Conservation (phyloP, 2,888 invertebrate species). For the Mythimna pallens region DNA sequence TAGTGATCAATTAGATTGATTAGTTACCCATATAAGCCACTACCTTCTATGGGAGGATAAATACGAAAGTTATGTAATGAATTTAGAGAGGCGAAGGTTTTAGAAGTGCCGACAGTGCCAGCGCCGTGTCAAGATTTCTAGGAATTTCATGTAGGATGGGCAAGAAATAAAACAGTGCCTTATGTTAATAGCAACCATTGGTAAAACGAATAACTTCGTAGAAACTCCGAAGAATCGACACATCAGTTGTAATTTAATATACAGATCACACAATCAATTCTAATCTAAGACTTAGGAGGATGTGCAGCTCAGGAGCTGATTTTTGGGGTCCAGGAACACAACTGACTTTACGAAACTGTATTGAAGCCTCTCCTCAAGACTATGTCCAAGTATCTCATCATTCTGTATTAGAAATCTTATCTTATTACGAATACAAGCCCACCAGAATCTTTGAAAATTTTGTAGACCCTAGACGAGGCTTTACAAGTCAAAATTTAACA, state of each 20-base stretch:
- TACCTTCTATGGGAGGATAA: conserved; percentile 38
- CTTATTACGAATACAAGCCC: neutral
- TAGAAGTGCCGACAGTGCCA: conserved; percentile 18
- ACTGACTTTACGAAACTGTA: no score
- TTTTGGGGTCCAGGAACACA: no score
- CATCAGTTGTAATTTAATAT: no score
- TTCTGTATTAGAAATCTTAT: neutral
- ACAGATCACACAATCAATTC: no score
- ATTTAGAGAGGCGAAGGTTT: conserved; percentile 46
- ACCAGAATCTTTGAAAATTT: neutral
- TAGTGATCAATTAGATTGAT: conserved; percentile 43
- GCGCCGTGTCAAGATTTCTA: conserved; percentile 19
- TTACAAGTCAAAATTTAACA: neutral
- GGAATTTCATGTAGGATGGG: conserved; percentile 14
- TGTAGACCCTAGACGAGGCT: neutral
- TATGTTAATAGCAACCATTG: neutral
- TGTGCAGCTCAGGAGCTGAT: no score
- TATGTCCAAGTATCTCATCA: no score
- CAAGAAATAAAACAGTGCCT: conserved; percentile 6
- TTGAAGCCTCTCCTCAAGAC: no score
- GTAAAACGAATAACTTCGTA: conserved; percentile 4
- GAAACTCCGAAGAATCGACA: neutral
- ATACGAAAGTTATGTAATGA: conserved; percentile 26
- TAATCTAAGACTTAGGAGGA: no score
- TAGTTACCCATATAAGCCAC: conserved; percentile 23